Evolutionary conservation across 2,888 invertebrate genomes (phyloP), one percentile per base, ranked within the genome.

Genomic region (Pseudeuparius sepicola): DNA sequence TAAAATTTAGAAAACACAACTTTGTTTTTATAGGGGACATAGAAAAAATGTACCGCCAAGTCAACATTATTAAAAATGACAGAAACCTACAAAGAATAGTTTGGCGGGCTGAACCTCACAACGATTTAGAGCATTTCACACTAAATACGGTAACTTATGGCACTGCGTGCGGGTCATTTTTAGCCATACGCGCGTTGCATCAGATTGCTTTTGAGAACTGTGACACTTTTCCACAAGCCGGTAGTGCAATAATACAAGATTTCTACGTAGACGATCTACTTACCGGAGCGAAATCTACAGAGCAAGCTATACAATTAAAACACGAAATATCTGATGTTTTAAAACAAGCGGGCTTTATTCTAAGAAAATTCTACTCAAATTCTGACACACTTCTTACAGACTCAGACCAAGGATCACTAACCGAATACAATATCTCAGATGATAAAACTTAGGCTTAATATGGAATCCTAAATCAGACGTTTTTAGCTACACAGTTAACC

Each of bases 181-280:
- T 40, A 12, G 36, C 40, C 6, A 36, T 30, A 3, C 33, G 40
- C 9, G 29, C 24, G 4, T 20, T 40, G n/a, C 18, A 40, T 30
- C 24, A 36, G 25, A 30, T 37, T 7, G 33, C 30, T 23, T 12
- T 14, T 10, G 10, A 27, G 6, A 13, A n/a, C 12, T 12, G 13
- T 16, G 12, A 29, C 2, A 12, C 24, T 7, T 9, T 33, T 29
- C 33, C 40, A 7, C 16, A 28, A n/a, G 16, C 18, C 11, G 20
- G 32, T 16, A 5, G 28, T 4, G 15, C 25, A 5, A 36, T 39
- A 4, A 27, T 14, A 1, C 18, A 36, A 5, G n/a, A 28, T 29
- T 40, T 40, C 26, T 40, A 40, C 25, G 33, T 40, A 33, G 40
- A 40, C 10, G 36, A 36, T 36, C 25, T 40, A 18, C 29, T 40